phyloP scores from a whole-genome alignment of 2,113 vertebrate species.

The Mixornis gularis region DNA sequence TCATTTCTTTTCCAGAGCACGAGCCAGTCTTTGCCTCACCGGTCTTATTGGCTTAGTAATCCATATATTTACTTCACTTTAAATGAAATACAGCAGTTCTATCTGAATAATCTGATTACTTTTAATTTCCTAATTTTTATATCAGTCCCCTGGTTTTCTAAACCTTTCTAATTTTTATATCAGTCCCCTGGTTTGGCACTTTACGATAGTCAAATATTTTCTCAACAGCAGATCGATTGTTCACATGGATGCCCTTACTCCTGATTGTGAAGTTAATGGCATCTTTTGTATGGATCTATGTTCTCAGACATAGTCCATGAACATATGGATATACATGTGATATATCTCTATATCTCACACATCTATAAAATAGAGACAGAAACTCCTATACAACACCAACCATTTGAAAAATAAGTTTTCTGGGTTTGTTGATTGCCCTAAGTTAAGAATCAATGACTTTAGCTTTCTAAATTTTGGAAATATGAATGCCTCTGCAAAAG shows the following conservation, averaged over 20 bases:
- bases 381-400: neutral
- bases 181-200: slow-evolving; percentile 12
- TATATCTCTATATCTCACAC: fast-evolving
- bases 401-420: neutral
- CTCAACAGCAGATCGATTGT: neutral
- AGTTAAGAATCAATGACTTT: neutral
- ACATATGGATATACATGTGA: neutral
- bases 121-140: slow-evolving; percentile 58
- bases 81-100: slow-evolving; percentile 41
- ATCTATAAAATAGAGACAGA: neutral
- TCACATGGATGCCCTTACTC: neutral
- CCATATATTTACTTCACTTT: slow-evolving; percentile 20
- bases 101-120: neutral
- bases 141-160: slow-evolving; percentile 8
- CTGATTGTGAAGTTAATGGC: neutral
- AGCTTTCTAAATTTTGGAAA: neutral
- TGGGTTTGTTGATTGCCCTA: neutral
- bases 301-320: neutral
- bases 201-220: slow-evolving; percentile 16
- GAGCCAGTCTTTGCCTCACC: neutral
- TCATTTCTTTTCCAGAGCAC: neutral
- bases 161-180: slow-evolving; percentile 36
- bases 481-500: neutral
- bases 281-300: neutral
- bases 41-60: slow-evolving; percentile 38